Evolutionary conservation across 2,888 invertebrate genomes (phyloP).

Genomic region (Apodemia hepburni): DNA sequence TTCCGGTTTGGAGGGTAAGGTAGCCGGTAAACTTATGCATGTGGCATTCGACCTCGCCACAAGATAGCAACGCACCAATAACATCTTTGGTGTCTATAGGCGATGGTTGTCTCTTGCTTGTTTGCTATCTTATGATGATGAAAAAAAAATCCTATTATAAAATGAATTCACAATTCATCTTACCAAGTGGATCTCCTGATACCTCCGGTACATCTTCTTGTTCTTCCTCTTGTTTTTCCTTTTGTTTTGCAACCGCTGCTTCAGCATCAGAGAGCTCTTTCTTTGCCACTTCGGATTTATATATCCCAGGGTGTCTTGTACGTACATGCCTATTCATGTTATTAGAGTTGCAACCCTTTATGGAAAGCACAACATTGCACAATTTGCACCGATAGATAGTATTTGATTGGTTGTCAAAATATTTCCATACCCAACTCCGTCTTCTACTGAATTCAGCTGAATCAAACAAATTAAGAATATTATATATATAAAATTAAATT

Average conservation of each 20-base stretch:
- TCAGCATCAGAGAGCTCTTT: conserved; percentile 30
- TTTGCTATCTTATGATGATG: no score
- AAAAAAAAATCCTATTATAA: no score
- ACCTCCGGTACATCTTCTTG: neutral
- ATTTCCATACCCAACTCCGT: conserved; percentile 75
- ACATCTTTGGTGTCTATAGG: no score
- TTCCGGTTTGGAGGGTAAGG: no score
- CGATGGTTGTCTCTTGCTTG: no score
- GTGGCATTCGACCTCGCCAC: no score
- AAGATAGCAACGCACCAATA: no score
- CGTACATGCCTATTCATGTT: conserved; percentile 70
- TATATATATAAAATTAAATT: no score
- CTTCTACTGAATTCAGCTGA: conserved; percentile 48
- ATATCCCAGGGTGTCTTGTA: conserved; percentile 55
- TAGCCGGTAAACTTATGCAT: no score
- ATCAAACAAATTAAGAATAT: neutral
- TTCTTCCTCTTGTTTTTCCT: conserved; percentile 1
- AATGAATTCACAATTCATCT: conserved; percentile 19
- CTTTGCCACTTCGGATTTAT: conserved; percentile 46
- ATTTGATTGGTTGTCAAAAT: conserved; percentile 61
- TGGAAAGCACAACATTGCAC: conserved; percentile 64
- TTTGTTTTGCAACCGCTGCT: conserved; percentile 14
- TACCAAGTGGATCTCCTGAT: conserved; percentile 27
- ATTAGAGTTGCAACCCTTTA: conserved; percentile 71
- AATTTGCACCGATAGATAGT: conserved; percentile 64